A percentile compares a stretch with the other conserved stretches of the same genome.
Conservation (phyloP, 1,140 invertebrate genomes). For the Ooceraea biroi region DNA sequence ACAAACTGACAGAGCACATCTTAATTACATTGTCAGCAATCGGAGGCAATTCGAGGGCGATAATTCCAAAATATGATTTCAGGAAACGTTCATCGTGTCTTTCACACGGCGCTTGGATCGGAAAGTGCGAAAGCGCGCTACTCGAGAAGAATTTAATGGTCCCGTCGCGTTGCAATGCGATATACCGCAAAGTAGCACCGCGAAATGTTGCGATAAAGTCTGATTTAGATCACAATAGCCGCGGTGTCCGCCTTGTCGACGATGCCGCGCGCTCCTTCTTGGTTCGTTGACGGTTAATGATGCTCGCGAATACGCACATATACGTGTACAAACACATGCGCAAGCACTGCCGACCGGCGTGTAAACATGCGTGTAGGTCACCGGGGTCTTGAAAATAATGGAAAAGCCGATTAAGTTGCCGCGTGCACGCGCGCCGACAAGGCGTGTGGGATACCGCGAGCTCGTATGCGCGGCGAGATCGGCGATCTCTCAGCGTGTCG, state of each 20-base stretch:
- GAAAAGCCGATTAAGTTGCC: constrained; percentile 80
- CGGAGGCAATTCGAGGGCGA: not conserved
- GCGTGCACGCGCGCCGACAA: constrained; percentile 37
- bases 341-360: not conserved
- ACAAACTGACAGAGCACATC: not conserved
- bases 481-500: constrained; percentile 72
- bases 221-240: constrained; percentile 57
- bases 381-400: constrained; percentile 78
- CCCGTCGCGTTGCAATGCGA: constrained; percentile 42
- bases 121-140: constrained; percentile 47
- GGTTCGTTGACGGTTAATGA: constrained; percentile 53
- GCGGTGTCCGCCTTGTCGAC: constrained; percentile 35
- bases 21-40: constrained; percentile 7
- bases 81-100: constrained; percentile 30
- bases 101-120: constrained; percentile 35
- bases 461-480: constrained; percentile 64
- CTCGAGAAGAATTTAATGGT: constrained; percentile 42
- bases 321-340: not conserved
- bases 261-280: constrained; percentile 34
- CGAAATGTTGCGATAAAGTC: constrained; percentile 56
- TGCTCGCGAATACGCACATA: constrained; percentile 1
- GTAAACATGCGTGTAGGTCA: constrained; percentile 64
- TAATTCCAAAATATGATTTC: constrained; percentile 18
- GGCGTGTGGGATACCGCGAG: constrained; percentile 64
- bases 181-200: constrained; percentile 49